Evolutionary conservation across 2,888 invertebrate genomes (phyloP).

Genomic region (Himalopsyche japonica): DNA sequence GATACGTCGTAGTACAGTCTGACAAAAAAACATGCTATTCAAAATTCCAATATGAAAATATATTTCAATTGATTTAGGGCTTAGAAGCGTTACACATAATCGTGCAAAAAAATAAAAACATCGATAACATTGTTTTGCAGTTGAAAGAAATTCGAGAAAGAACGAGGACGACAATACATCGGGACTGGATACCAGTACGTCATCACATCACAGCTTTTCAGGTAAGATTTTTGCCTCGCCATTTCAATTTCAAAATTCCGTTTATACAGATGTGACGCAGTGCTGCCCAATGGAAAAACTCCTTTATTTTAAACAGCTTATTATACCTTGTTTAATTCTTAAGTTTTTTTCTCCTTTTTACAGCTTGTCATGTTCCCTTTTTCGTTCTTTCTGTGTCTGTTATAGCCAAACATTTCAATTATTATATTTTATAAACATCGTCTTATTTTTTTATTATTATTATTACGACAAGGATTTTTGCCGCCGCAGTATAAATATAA

Average conservation of each 20-base stretch:
- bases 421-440: too few relatives aligned
- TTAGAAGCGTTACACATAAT: too few relatives aligned
- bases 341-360: too few relatives aligned
- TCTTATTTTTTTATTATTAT: too few relatives aligned
- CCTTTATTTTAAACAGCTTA: not conserved
- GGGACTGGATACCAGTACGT: conserved; percentile 21
- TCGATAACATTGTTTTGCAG: conserved; percentile 9
- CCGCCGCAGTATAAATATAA: too few relatives aligned
- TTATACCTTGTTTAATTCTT: too few relatives aligned
- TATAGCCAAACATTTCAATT: too few relatives aligned
- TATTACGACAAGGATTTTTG: too few relatives aligned
- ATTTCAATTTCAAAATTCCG: not conserved
- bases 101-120: too few relatives aligned
- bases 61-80: too few relatives aligned
- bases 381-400: too few relatives aligned
- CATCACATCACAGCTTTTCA: conserved; percentile 23
- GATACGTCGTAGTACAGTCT: not conserved
- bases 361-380: too few relatives aligned
- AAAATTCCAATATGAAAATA: not conserved
- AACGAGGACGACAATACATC: conserved; percentile 25
- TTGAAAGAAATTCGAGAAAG: conserved; percentile 29
- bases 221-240: conserved; percentile 21
- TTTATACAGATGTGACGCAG: not conserved
- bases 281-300: not conserved
- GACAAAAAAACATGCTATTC: not conserved